Conservation (phyloP, 1,140 invertebrate species). For the Araneus ventricosus region DNA sequence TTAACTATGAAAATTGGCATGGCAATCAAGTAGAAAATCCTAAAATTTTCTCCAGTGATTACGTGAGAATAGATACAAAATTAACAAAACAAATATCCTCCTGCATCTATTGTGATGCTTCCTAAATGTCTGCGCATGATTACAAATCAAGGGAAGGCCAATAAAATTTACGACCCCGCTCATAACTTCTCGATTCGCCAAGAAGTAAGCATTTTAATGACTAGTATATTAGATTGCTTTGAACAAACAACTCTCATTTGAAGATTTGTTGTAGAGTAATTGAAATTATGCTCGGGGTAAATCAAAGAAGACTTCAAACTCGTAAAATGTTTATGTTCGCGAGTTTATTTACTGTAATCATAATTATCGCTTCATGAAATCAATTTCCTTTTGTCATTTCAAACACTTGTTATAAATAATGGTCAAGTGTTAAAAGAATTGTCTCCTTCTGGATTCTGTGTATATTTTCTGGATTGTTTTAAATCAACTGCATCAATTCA, state of each 20-base stretch:
- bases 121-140: neutral
- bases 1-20: too few species aligned
- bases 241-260: neutral
- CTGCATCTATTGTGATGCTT: neutral
- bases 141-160: neutral
- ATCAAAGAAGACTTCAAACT: neutral
- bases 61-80: neutral
- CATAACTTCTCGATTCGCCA: constrained; percentile 7
- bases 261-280: neutral
- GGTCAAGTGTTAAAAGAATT: neutral
- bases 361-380: neutral
- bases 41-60: neutral
- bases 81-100: neutral
- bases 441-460: neutral
- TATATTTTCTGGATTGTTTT: neutral
- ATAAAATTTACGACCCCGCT: constrained; percentile 6
- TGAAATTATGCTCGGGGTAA: neutral
- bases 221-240: neutral
- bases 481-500: neutral
- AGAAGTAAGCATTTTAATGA: constrained; percentile 4
- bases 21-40: too few species aligned
- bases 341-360: neutral
- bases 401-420: neutral
- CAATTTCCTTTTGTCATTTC: neutral
- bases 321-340: neutral